Evolutionary conservation across 2,797 vertebrate species (phyloP), one percentile per base, ranked within the genome.

Genomic region (Malurus splendens): DNA sequence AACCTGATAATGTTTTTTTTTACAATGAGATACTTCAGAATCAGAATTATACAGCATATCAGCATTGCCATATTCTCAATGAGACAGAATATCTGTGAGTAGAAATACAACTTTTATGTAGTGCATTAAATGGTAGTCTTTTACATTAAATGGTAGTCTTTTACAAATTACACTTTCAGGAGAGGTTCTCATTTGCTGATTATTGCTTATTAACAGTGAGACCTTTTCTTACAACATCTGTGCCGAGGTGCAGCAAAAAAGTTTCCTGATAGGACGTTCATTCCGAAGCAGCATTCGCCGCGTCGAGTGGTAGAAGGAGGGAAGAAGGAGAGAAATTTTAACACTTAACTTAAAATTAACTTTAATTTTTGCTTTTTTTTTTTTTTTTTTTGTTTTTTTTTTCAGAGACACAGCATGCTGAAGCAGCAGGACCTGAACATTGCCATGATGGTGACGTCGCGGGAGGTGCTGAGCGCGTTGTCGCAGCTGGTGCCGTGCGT

Each of bases 401-500:
- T 94, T 79, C 87, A 99, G 99, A 97, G 98, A 89, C 97, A 99
- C 90, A 97, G 98, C 89, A 98, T 98, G 97, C 96, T 99, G 93
- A 99, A 98, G 89, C 98, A 98, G 82, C 98, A 99, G 96, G 98
- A 99, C 93, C 95, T 99, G 86, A 98, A 96, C 85, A 97, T 98
- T 61, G 98, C 98, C 80, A 97, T 99, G 98, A 98, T 98, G 98
- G 99, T 99, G 95, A 98, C 98, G 19, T 98, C 98, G 2, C 97
- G 98, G 47, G 98, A 99, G 95, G 98, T 99, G 83, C 97, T 98
- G 96, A 97, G 97, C 60, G 97, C 98, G 1, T 98, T 99, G 71
- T 98, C 98, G 93, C 99, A 99, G 97, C 97, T 98, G 86, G 98
- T 99, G 86, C 98, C 98, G 0, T 99, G 99, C 12, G 99, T 99